Base-by-base conservation (phyloP, 2,888 invertebrate genomes). In the Mimas tiliae region DNA sequence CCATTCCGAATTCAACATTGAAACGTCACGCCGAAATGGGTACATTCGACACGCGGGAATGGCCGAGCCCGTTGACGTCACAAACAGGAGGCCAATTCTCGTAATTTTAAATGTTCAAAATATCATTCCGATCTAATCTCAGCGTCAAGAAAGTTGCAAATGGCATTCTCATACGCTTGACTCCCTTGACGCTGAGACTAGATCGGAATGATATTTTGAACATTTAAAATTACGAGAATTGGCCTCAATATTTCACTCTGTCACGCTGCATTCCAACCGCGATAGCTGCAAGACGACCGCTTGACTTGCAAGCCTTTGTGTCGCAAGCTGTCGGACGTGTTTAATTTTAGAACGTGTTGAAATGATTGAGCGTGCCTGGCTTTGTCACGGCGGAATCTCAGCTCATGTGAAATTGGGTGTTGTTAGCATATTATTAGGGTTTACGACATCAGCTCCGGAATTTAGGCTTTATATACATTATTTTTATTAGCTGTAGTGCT, bases 11-110 rank as follows among this genome's bases (percentile, higher is more conserved):
- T 58, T 12, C 58, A 58, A 58, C 58, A 58, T 58, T 58, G 58
- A 58, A 58, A 58, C 38, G 58, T 58, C 58, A 58, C 42, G 58
- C 58, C 38, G 38, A 42, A 53, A 58, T 58, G 58, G 58, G 58
- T 12, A 38, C 58, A 42, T 58, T 42, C 42, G 58, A 58, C 55
- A 58, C 58, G 58, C 58, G 16, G 38, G 12, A 52, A 38, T 42
- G 58, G 19, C 58, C 38, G 58, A 42, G 34, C 42, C 6, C 58
- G 58, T 42, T 58, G 58, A 58, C 19, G 16, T 45, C 9, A 45
- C 38, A 16, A 19, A 55, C 34, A n/a, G n/a, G n/a, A n/a, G n/a
- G n/a, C n/a, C n/a, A n/a, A n/a, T n/a, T n/a, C n/a, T n/a, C n/a
- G n/a, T n/a, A n/a, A n/a, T n/a, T n/a, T n/a, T n/a, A n/a, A n/a